Base-by-base conservation (phyloP, 2,888 invertebrate species). In the Nineta flava region DNA sequence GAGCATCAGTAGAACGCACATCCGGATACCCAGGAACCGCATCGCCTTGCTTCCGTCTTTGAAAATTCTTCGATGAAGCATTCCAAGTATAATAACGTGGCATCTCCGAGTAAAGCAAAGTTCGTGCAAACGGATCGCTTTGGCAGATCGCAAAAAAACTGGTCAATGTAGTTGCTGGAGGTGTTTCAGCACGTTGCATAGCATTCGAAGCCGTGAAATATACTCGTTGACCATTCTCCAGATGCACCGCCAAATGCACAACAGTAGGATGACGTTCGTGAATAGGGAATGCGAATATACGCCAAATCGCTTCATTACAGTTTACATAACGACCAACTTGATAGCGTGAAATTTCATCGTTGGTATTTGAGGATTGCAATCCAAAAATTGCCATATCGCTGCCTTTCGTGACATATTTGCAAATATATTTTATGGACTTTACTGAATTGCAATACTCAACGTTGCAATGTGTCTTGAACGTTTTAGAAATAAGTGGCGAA, bases 351-450 rank as follows among this genome's bases (percentile, higher is more conserved):
- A n/a, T n/a, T n/a, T n/a, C n/a, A n/a, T n/a, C n/a, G n/a, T n/a
- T n/a, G 56, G 52, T 53, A 56, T 26, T 42, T 51, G 15, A 58
- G 49, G 21, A 31, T 17, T 48, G 43, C 45, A 49, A 12, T 31
- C 49, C 49, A 53, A 57, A 55, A 16, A 54, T 52, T 13, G 55
- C 55, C 52, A 46, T n/a, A n/a, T n/a, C n/a, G 47, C 50, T 55
- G 7, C 57, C 56, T 55, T 59, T 59, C 12, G 51, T 53, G 1
- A 58, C 55, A 53, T 58, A 58, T 54, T 64, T 64, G 54, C 61
- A 64, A 53, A 65, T 58, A 51, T 63, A 65, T 57, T 65, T 64
- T 17, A 65, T 64, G 9, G 58, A 54, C 50, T 52, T 35, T 44
- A 49, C 53, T 2, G 34, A 42, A 34, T 32, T 57, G 50, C 61